These are phyloP conservation scores for Diceros bicornis DNA, from an alignment of 2,797 vertebrate genomes.

Conservation along the genomic window DNA sequence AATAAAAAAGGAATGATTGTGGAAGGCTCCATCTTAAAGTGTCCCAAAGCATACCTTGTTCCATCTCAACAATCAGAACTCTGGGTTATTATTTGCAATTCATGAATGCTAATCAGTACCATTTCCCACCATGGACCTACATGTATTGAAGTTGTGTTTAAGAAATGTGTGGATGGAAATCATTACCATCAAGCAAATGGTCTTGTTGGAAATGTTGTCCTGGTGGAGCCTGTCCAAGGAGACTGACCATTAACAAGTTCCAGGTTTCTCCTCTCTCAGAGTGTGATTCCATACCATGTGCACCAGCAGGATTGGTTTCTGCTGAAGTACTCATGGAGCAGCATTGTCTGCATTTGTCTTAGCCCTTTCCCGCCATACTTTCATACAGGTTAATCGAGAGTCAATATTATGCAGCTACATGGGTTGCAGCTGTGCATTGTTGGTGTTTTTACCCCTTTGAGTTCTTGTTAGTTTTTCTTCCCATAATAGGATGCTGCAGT, in stretches of 20 bases:
- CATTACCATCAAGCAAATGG: not conserved
- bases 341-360: not conserved
- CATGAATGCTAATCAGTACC: not conserved
- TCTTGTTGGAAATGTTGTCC: not conserved
- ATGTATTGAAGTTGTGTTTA: not conserved
- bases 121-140: not conserved
- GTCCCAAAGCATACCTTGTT: not conserved
- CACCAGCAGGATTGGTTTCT: not conserved
- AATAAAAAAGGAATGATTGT: not conserved
- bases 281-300: not conserved
- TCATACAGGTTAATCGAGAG: not conserved
- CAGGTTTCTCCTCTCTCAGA: not conserved
- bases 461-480: not conserved
- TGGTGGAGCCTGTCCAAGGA: not conserved
- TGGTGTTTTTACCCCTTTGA: not conserved
- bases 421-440: not conserved
- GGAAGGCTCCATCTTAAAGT: not conserved
- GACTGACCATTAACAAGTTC: not conserved
- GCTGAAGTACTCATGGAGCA: not conserved
- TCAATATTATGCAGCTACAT: not conserved
- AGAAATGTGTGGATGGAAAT: not conserved
- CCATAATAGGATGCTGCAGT: not conserved
- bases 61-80: not conserved
- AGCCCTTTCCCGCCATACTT: not conserved
- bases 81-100: not conserved